Evolutionary conservation across 2,113 vertebrate genomes (phyloP), one percentile per base, ranked within the genome.

Genomic region (Chloebia gouldiae): DNA sequence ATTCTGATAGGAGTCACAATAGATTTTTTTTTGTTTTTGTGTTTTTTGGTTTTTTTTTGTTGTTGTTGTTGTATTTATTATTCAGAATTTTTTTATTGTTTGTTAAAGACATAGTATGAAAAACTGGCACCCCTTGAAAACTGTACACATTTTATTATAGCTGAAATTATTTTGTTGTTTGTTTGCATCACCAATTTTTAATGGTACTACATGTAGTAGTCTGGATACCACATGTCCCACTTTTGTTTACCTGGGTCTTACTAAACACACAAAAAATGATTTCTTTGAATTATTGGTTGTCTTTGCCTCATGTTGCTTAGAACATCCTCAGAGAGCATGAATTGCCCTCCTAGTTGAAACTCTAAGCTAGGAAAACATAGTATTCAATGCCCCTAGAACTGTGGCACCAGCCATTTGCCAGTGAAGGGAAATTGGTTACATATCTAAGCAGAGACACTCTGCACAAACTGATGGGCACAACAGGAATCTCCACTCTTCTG

Each of bases 151-250:
- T 60, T 64, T 66, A 50, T 44, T 79, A 13, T 12, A 54, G 30
- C 18, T 68, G 59, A 83, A 79, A 39, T 72, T 14, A 18, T 59
- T 93, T 75, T 73, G 20, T 60, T 65, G 40, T 30, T 63, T 65
- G 21, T 15, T 81, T 73, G 6, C 27, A 20, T 82, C 30, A 19
- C 30, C 10, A 72, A 53, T 30, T 10, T 75, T 82, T 68, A 68
- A 35, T 71, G 30, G 39, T 66, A 50, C 6, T 50, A n/a, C 7
- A 19, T 31, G 14, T 37, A 33, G 24, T 47, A 37, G 10, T 91
- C n/a, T 4, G 3, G 8, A 27, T 73, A 45, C 11, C 2, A 3
- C 3, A 3, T n/a, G 23, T 51, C 7, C 15, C 11, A 11, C 24
- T 47, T 75, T 30, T 40, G 4, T 66, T 25, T 27, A 28, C 23